A percentile compares a stretch with the other conserved stretches of the same genome.
These are phyloP conservation scores for Ambastaia sidthimunki DNA, from an alignment of 2,797 vertebrate species.

Conservation along the genomic window DNA sequence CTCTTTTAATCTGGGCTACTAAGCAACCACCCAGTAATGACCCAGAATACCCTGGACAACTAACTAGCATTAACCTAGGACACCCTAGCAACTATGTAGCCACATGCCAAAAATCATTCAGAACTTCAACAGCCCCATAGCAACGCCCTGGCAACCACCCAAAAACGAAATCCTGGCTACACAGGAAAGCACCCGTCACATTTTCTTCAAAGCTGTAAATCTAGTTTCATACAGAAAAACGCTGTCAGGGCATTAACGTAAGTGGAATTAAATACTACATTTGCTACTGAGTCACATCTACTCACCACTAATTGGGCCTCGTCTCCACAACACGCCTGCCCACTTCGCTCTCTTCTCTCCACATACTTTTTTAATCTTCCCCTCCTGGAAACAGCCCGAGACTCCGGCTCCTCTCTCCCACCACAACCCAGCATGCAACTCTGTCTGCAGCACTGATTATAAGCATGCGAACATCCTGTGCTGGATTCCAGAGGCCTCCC, in stretches of 20 bases:
- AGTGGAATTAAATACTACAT: conserved; percentile 6
- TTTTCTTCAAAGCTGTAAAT: too few relatives aligned
- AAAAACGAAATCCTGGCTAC: too few relatives aligned
- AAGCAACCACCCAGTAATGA: too few relatives aligned
- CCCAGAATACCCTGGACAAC: too few relatives aligned
- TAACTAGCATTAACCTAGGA: too few relatives aligned
- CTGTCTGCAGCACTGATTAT: conserved; percentile 42
- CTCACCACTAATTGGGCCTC: neutral
- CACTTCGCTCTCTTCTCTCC: neutral
- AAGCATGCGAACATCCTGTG: conserved; percentile 55
- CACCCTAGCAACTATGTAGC: too few relatives aligned
- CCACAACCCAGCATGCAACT: conserved; percentile 55
- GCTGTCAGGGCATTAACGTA: neutral
- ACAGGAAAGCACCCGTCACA: too few relatives aligned
- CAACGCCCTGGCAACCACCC: too few relatives aligned
- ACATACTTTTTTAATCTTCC: neutral
- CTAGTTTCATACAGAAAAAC: too few relatives aligned
- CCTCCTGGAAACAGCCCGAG: neutral
- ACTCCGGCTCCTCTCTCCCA: conserved; percentile 27
- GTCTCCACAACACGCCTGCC: neutral
- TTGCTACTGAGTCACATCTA: neutral
- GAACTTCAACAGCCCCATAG: too few relatives aligned
- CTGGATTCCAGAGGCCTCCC: conserved; percentile 53
- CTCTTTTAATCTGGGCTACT: too few relatives aligned
- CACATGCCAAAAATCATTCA: too few relatives aligned